These are phyloP conservation scores for Dromococcyx pavoninus DNA, from an alignment of 2,797 vertebrate genomes.

Conservation along the genomic window DNA sequence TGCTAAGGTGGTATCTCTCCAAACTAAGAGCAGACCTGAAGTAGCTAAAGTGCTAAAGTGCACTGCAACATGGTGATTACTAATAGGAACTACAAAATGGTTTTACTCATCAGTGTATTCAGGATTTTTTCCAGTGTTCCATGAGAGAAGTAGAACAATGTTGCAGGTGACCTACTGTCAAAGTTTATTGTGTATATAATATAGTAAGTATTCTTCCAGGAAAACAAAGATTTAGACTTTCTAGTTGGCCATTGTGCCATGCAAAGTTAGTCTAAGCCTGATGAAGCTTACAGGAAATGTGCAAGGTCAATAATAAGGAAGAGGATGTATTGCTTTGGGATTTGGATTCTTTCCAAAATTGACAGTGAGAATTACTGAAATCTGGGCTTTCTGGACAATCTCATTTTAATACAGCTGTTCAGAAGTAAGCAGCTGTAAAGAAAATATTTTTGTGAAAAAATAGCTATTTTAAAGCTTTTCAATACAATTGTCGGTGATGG, in stretches of 20 bases:
- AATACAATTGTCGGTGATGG: not conserved
- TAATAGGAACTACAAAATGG: not conserved
- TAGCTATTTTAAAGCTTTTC: not conserved
- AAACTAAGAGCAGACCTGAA: not conserved
- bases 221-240: not conserved
- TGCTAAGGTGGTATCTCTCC: not conserved
- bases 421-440: not conserved
- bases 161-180: not conserved
- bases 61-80: not conserved
- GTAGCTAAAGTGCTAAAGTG: not conserved
- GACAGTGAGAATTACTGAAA: not conserved
- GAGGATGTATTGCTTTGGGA: not conserved
- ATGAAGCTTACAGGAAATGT: not conserved
- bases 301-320: not conserved
- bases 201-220: not conserved
- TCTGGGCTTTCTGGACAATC: not conserved
- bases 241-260: not conserved
- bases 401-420: not conserved
- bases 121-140: not conserved
- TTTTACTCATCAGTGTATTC: not conserved
- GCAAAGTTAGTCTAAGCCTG: not conserved
- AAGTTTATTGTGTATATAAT: not conserved
- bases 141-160: not conserved
- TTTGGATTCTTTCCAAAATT: not conserved
- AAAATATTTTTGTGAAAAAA: not conserved